Evolutionary conservation across 92 coral and sea anemone species (phyloP).

Genomic region (Umimayanthus kanabou): DNA sequence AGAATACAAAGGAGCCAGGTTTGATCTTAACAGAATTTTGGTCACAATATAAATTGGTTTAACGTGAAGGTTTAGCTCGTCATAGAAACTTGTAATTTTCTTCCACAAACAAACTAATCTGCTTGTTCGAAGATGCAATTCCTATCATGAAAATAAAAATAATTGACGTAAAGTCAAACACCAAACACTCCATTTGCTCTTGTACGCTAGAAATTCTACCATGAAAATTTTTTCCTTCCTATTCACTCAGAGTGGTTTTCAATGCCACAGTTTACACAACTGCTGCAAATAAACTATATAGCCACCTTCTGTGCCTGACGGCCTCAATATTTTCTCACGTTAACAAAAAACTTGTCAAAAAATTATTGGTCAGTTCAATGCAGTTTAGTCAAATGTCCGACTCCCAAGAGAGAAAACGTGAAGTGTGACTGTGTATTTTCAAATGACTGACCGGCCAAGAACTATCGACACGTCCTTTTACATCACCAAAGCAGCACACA

Average conservation of each 20-base stretch:
- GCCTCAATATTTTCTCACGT: too few relatives aligned
- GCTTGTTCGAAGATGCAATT: background rate
- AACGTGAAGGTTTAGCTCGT: too few relatives aligned
- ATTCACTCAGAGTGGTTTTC: background rate
- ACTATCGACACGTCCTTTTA: background rate
- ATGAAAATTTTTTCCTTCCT: background rate
- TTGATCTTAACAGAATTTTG: too few relatives aligned
- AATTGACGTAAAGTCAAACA: background rate
- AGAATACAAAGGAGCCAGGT: too few relatives aligned
- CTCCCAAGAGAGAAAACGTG: background rate
- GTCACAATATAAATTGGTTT: too few relatives aligned
- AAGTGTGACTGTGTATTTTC: background rate
- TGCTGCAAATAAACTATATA: background rate
- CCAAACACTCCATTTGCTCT: background rate
- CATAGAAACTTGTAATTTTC: too few relatives aligned
- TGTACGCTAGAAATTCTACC: background rate
- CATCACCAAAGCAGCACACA: background rate
- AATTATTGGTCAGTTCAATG: constrained; percentile 11
- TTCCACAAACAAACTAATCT: background rate
- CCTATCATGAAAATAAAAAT: background rate
- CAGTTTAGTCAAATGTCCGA: background rate
- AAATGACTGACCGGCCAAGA: background rate
- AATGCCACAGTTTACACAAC: constrained; percentile 4
- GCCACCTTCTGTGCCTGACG: background rate
- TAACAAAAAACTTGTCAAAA: constrained; percentile 8